Conservation (phyloP, 2,113 vertebrate genomes). For the Coregonus clupeaformis region DNA sequence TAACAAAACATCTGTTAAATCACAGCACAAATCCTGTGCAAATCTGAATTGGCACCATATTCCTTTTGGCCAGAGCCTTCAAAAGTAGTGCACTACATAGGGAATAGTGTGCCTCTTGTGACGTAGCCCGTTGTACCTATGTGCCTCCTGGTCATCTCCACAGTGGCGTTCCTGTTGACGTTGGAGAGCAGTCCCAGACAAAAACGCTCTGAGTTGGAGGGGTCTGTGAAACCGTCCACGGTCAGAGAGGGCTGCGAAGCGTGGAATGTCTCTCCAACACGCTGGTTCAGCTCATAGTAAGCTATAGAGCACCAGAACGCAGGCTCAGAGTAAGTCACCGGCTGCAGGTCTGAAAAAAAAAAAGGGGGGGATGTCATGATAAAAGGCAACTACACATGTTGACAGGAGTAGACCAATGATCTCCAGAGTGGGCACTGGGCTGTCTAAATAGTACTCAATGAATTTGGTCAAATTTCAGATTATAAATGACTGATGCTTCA, state of each 20-base stretch:
- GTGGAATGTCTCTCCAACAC: slow-evolving; percentile 97
- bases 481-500: not conserved
- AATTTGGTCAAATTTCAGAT: not conserved
- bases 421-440: not conserved
- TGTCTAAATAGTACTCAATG: not conserved
- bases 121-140: slow-evolving; percentile 78
- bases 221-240: slow-evolving; percentile 96
- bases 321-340: slow-evolving; percentile 95
- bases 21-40: too few relatives aligned
- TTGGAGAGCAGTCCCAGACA: slow-evolving; percentile 96
- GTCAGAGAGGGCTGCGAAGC: slow-evolving; percentile 96
- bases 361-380: not conserved
- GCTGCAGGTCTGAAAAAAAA: slow-evolving; percentile 84
- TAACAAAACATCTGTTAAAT: too few relatives aligned
- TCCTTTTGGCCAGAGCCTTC: too few relatives aligned
- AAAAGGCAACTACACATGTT: too few relatives aligned
- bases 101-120: too few relatives aligned
- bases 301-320: slow-evolving; percentile 99
- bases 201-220: slow-evolving; percentile 97
- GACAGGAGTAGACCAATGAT: not conserved
- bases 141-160: slow-evolving; percentile 97
- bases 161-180: slow-evolving; percentile 95
- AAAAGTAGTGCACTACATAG: too few relatives aligned
- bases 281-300: slow-evolving; percentile 97
- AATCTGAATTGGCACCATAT: too few relatives aligned